Evolutionary conservation across 2,888 invertebrate species (phyloP), one percentile per base, ranked within the genome.

Genomic region (Nemapogon koenigi): DNA sequence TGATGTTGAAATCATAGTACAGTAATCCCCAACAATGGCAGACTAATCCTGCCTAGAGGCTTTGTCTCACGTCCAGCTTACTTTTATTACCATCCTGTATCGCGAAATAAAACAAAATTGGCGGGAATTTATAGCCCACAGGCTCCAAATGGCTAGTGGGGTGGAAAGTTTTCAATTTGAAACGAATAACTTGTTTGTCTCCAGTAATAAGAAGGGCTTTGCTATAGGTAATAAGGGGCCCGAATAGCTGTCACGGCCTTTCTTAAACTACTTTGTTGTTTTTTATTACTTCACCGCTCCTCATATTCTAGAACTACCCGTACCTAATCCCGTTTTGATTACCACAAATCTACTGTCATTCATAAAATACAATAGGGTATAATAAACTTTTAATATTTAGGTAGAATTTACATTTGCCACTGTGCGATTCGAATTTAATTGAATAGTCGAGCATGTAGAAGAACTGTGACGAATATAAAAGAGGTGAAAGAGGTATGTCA

Each of bases 151-250:
- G 67, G 69, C 71, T 68, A 72, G 72, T 73, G 71, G 73, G 73
- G 75, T 65, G 71, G 71, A 72, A 73, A 78, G 69, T 75, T 78
- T 78, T 78, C 76, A 76, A 78, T 78, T 75, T 73, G 75, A 75
- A 76, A 75, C 72, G 72, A 71, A 76, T 76, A 73, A 76, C 69
- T 71, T 75, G 75, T 75, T 75, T 75, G 75, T 72, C 66, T 65
- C 55, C 58, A 55, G 70, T 73, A 72, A 72, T 75, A 78, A 71
- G 73, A 62, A 65, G 66, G 73, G 71, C 62, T 73, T 75, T 70
- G 68, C 55, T 47, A 60, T 53, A 59, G 60, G 71, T 70, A 67
- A 69, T 73, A 69, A 59, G 67, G 70, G 67, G 59, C 58, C 58
- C 55, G 70, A 59, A 72, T 69, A 62, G 62, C 64, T 68, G 69